phyloP scores from a whole-genome alignment of 2,888 invertebrate species.

The Pomacea canaliculata region DNA sequence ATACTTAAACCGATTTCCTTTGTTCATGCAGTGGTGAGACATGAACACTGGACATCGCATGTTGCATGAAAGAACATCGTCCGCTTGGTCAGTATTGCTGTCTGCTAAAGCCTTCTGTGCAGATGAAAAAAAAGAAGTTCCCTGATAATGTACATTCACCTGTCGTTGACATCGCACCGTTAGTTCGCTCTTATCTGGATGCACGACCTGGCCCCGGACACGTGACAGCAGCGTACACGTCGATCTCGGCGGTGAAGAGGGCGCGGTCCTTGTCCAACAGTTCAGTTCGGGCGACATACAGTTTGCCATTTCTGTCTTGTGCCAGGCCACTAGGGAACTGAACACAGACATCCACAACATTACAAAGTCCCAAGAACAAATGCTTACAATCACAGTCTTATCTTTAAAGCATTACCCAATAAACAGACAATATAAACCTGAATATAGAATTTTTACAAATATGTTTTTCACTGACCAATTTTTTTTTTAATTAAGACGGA shows the following conservation, averaged over 20 bases:
- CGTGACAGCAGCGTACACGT: background rate
- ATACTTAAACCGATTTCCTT: no score
- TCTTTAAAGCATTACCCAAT: background rate
- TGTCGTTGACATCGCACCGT: no score
- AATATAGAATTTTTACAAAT: background rate
- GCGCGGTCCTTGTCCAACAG: background rate
- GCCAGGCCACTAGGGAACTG: slow-evolving; percentile 16
- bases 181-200: background rate
- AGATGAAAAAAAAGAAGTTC: no score
- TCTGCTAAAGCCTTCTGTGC: no score
- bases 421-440: background rate
- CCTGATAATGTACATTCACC: no score
- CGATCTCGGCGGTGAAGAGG: slow-evolving; percentile 16
- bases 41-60: no score
- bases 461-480: no score
- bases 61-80: no score
- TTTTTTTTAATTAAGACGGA: no score
- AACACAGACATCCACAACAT: background rate
- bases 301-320: background rate
- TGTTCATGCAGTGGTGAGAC: no score
- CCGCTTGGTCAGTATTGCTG: no score
- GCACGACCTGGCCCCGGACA: background rate
- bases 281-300: slow-evolving; percentile 12
- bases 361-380: background rate
- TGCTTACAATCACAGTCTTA: background rate